Evolutionary conservation across 1,140 invertebrate species (phyloP).

Genomic region (Oryzaephilus surinamensis): DNA sequence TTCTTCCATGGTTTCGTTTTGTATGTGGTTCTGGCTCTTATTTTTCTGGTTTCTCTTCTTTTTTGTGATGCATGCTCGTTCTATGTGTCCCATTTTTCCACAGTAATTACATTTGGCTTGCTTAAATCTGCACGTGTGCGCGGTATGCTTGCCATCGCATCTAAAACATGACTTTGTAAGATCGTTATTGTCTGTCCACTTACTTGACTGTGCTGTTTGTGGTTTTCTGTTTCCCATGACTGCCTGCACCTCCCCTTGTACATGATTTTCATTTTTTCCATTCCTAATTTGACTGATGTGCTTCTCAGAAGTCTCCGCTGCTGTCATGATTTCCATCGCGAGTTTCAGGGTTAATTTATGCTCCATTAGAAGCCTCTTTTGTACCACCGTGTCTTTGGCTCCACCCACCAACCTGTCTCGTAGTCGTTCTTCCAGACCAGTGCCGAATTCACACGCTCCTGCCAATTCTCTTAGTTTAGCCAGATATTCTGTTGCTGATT

Average conservation of each 20-base stretch:
- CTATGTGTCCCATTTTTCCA: too few relatives aligned
- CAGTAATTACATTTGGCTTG: slow-evolving; percentile 1
- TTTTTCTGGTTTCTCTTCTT: too few relatives aligned
- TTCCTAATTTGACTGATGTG: too few relatives aligned
- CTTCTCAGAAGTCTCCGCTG: too few relatives aligned
- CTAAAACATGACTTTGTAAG: slow-evolving; percentile 4
- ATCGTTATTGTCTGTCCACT: too few relatives aligned
- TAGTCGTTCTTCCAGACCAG: slow-evolving; percentile 11
- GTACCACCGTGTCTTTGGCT: slow-evolving; percentile 5
- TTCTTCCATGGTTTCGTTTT: background rate
- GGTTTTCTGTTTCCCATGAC: too few relatives aligned
- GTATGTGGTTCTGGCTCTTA: too few relatives aligned
- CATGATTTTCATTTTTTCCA: too few relatives aligned
- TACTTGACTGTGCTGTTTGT: too few relatives aligned
- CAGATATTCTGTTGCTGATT: slow-evolving; percentile 15
- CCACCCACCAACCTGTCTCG: slow-evolving; percentile 18
- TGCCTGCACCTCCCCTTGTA: too few relatives aligned
- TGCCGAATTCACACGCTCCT: slow-evolving; percentile 18
- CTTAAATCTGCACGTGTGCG: background rate
- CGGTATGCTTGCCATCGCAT: background rate
- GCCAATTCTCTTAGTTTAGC: slow-evolving; percentile 16
- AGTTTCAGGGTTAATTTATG: too few relatives aligned
- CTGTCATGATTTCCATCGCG: too few relatives aligned
- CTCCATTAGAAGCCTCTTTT: slow-evolving; percentile 11
- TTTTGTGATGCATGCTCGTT: slow-evolving; percentile 3